Evolutionary conservation across 2,797 vertebrate genomes (phyloP).

Genomic region (Sebastes itinus): DNA sequence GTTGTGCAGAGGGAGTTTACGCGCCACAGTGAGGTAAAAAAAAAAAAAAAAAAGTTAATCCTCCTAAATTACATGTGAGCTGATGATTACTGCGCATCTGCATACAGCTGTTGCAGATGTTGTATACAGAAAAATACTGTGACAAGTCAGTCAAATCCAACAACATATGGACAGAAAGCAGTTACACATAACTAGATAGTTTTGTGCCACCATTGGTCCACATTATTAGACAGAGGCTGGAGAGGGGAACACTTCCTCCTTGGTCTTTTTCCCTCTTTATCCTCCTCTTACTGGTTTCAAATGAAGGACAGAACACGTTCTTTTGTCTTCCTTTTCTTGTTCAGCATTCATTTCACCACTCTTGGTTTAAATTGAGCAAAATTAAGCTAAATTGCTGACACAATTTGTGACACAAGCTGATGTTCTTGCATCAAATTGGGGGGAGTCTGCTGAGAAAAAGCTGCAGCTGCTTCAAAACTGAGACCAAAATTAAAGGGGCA

Average conservation of each 20-base stretch:
- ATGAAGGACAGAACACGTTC: background rate
- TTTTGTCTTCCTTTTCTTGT: background rate
- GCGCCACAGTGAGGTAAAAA: constrained; percentile 87
- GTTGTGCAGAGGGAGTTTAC: constrained; percentile 87
- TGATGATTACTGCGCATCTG: constrained; percentile 12
- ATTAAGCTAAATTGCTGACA: background rate
- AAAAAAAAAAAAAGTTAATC: constrained; percentile 23
- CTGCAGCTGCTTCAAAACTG: background rate
- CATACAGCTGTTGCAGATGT: background rate
- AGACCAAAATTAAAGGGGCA: background rate
- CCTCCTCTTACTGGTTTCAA: background rate
- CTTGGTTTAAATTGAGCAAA: background rate
- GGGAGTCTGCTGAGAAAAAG: background rate
- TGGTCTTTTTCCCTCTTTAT: background rate
- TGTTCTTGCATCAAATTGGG: background rate
- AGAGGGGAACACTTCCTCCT: background rate
- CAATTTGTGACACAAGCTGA: background rate
- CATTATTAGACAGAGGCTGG: background rate
- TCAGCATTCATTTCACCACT: background rate
- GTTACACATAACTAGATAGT: no score
- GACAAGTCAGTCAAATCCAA: background rate
- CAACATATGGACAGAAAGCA: background rate
- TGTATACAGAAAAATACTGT: background rate
- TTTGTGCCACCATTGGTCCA: background rate
- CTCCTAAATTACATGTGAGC: constrained; percentile 1